Evolutionary conservation across 1,140 invertebrate species (phyloP).

Genomic region (Zaprionus tsacasi): DNA sequence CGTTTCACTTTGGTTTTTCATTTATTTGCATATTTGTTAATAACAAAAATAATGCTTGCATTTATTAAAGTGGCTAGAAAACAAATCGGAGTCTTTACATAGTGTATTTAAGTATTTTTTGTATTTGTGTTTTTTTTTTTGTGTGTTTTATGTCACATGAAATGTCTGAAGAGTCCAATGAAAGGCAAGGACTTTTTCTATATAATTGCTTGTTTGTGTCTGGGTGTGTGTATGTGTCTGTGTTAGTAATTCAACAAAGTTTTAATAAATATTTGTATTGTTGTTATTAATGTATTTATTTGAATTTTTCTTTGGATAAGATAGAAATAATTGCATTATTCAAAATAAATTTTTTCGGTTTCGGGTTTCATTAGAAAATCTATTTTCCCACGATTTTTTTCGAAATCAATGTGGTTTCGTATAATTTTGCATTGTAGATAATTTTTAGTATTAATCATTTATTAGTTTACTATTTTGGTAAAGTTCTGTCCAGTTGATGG

Average conservation of each 20-base stretch:
- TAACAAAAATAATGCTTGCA: constrained; percentile 56
- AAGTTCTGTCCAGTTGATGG: constrained; percentile 45
- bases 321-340: constrained; percentile 48
- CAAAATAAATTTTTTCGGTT: constrained; percentile 39
- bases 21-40: constrained; percentile 41
- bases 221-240: constrained; percentile 21
- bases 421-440: constrained; percentile 29
- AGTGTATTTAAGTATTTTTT: constrained; percentile 58
- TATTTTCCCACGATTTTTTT: constrained; percentile 10
- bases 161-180: constrained; percentile 32
- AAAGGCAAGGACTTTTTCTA: constrained; percentile 44
- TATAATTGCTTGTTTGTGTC: constrained; percentile 55
- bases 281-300: constrained; percentile 41
- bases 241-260: constrained; percentile 42
- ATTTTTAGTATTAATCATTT: constrained; percentile 34
- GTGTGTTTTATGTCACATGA: constrained; percentile 16
- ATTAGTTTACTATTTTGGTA: constrained; percentile 40
- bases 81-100: constrained; percentile 56
- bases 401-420: neutral
- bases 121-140: constrained; percentile 40
- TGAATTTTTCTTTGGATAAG: constrained; percentile 36
- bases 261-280: constrained; percentile 42
- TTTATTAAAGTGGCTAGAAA: constrained; percentile 63
- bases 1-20: constrained; percentile 17
- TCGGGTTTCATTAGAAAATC: constrained; percentile 15